phyloP scores from a whole-genome alignment of 2,113 vertebrate species.

The Pygoscelis antarcticus region DNA sequence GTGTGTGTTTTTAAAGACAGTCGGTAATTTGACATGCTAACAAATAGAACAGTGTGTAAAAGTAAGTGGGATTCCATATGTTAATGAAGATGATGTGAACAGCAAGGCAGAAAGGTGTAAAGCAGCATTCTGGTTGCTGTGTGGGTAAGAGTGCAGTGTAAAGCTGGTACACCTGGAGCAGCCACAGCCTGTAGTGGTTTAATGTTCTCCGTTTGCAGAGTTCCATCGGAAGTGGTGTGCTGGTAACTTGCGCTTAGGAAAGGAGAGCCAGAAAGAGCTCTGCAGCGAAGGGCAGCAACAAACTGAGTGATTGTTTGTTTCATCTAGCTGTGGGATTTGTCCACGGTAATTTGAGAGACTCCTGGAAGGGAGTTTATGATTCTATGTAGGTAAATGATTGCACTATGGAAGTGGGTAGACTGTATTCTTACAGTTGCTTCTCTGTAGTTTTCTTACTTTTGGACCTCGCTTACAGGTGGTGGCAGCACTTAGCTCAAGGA shows the following conservation, averaged over 20 bases:
- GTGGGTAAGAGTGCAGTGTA: background rate
- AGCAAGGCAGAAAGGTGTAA: background rate
- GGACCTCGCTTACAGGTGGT: background rate
- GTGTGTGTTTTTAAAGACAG: background rate
- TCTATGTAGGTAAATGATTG: background rate
- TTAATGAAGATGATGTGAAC: background rate
- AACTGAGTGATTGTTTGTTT: background rate
- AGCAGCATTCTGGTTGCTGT: background rate
- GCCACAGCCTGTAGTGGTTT: background rate
- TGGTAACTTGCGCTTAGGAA: background rate
- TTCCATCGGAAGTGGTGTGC: background rate
- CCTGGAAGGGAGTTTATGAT: background rate
- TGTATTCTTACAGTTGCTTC: background rate
- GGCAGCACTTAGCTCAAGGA: background rate
- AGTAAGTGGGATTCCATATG: background rate
- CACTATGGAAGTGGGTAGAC: background rate
- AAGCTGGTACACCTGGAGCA: background rate
- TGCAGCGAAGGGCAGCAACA: background rate
- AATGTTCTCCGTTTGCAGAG: background rate
- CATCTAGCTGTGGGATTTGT: background rate
- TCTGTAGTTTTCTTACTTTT: background rate
- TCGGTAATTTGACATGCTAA: background rate
- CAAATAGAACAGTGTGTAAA: background rate
- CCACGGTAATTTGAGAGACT: background rate
- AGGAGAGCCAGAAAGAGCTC: background rate